These are phyloP conservation scores for Coracias cyanogaster DNA, from an alignment of 2,797 vertebrate genomes.

Conservation along the genomic window DNA sequence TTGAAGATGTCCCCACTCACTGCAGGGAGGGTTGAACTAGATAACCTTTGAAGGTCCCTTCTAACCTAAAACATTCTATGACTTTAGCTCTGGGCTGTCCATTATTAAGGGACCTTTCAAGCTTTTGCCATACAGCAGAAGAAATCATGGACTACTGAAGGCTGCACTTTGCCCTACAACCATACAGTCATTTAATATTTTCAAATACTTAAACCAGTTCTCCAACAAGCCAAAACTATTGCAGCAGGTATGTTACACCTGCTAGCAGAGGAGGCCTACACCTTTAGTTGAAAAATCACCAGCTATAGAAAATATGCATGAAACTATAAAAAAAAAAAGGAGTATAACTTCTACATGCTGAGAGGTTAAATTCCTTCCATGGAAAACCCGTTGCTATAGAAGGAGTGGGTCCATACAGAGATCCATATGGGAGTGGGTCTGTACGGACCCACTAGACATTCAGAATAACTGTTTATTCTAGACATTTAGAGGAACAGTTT, in stretches of 20 bases:
- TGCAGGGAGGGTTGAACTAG: no score
- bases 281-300: not conserved
- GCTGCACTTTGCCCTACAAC: not conserved
- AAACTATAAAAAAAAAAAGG: not conserved
- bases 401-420: not conserved
- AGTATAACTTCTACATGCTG: no score
- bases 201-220: not conserved
- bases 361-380: fast-evolving
- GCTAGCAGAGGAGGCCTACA: not conserved
- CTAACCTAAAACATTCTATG: no score
- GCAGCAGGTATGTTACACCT: not conserved
- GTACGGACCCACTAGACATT: not conserved
- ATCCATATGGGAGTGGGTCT: no score
- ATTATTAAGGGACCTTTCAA: not conserved
- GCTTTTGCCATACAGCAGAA: not conserved
- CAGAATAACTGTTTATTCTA: not conserved
- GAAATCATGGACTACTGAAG: not conserved
- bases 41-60: no score
- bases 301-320: not conserved
- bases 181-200: not conserved
- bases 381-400: fast-evolving
- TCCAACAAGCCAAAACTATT: not conserved
- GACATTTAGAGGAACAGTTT: not conserved
- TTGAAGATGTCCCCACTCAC: no score
- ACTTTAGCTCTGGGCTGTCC: not conserved